Evolutionary conservation across 2,797 vertebrate genomes (phyloP).

Genomic region (Molossus alvarezi): DNA sequence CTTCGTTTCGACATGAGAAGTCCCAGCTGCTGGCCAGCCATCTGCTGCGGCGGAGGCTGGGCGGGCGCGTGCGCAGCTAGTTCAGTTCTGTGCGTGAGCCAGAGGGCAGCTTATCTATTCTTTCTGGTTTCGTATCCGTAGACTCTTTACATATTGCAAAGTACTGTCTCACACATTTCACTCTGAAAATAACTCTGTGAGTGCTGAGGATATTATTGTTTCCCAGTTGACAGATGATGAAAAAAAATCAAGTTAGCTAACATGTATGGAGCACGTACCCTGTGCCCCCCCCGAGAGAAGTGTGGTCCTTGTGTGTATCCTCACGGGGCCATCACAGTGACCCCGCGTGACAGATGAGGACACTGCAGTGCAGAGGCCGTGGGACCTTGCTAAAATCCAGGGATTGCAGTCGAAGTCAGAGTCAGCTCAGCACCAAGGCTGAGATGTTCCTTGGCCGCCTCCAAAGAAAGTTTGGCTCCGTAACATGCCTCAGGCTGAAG

Average conservation of each 20-base stretch:
- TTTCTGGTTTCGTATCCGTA: constrained; percentile 41
- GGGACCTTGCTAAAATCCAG: not conserved
- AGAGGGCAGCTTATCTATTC: not conserved
- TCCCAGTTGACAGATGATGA: constrained; percentile 34
- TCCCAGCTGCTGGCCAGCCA: not conserved
- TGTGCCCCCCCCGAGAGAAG: not conserved
- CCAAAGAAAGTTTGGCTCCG: not conserved
- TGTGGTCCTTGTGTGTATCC: not conserved
- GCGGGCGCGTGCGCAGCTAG: not conserved
- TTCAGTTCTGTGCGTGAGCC: not conserved
- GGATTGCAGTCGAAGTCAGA: not conserved
- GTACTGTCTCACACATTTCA: constrained; percentile 71
- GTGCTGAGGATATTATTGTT: constrained; percentile 60
- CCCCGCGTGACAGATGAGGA: not conserved
- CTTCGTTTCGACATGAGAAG: not conserved
- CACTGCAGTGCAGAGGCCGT: not conserved
- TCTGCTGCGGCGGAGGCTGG: not conserved
- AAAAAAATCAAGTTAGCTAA: not conserved
- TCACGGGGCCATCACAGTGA: not conserved
- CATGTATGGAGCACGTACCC: not conserved
- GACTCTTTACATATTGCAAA: constrained; percentile 60
- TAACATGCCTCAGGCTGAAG: not conserved
- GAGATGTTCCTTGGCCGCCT: not conserved
- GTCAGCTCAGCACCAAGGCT: not conserved
- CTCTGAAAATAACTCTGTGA: constrained; percentile 60